Evolutionary conservation across 2,888 invertebrate genomes (phyloP).

Genomic region (Melieria picta): DNA sequence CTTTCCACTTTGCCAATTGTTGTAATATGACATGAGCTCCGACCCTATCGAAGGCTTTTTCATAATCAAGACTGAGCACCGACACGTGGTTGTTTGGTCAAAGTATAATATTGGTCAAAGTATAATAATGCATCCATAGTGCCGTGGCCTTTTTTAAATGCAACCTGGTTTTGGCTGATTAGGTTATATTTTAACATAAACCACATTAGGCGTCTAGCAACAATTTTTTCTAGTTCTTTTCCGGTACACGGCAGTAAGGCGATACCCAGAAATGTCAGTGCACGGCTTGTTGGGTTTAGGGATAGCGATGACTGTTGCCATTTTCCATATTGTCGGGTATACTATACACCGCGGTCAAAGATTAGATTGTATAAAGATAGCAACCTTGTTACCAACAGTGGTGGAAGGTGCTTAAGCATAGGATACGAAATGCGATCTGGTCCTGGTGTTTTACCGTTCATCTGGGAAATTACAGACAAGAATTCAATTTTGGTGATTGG

Average conservation of each 20-base stretch:
- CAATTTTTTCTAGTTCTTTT: neutral
- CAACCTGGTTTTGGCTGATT: no score
- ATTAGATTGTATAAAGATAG: neutral
- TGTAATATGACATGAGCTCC: no score
- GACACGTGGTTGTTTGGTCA: no score
- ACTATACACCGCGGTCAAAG: neutral
- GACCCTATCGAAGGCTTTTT: no score
- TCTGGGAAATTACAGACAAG: no score
- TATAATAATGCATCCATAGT: neutral
- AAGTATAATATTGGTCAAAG: no score
- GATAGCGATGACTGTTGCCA: neutral
- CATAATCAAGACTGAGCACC: no score
- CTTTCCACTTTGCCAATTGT: no score
- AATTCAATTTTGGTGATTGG: no score
- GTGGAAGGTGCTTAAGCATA: neutral
- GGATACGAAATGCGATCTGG: neutral
- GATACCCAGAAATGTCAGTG: neutral
- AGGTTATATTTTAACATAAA: neutral
- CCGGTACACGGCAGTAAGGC: neutral
- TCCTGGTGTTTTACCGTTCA: neutral
- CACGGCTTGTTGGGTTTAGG: neutral
- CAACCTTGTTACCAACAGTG: neutral
- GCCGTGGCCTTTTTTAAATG: no score
- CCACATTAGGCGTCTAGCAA: neutral
- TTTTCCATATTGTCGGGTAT: neutral